Evolutionary conservation across 2,797 vertebrate genomes (phyloP).

Genomic region (Discoglossus pictus): DNA sequence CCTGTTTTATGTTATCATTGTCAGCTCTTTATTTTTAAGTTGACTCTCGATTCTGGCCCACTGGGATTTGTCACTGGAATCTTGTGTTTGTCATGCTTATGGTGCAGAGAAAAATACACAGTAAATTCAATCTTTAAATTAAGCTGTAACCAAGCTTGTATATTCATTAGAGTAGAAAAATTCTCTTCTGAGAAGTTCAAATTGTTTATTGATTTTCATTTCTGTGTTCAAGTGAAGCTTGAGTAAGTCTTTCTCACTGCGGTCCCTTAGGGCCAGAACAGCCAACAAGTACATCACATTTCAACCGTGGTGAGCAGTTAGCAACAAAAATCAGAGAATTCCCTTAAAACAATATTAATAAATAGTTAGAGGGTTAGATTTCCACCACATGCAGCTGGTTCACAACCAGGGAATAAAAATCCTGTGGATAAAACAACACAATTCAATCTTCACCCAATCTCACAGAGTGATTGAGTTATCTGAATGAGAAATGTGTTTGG

Average conservation of each 20-base stretch:
- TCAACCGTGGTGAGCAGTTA: constrained; percentile 66
- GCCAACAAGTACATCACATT: constrained; percentile 75
- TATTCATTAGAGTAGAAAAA: constrained; percentile 97
- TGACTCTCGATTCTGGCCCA: constrained; percentile 55
- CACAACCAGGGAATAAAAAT: constrained; percentile 56
- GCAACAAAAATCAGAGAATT: constrained; percentile 68
- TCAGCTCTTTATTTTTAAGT: constrained; percentile 51
- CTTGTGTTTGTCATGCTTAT: constrained; percentile 73
- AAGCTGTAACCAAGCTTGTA: constrained; percentile 91
- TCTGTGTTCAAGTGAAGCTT: constrained; percentile 89
- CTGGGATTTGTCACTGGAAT: constrained; percentile 64
- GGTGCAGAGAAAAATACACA: constrained; percentile 70
- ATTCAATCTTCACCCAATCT: constrained; percentile 43
- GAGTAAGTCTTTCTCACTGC: constrained; percentile 88
- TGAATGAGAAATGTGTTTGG: constrained; percentile 51
- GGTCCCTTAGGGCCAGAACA: constrained; percentile 74
- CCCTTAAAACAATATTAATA: constrained; percentile 74
- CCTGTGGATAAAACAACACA: constrained; percentile 52
- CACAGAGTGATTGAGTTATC: constrained; percentile 40
- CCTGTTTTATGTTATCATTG: constrained; percentile 25
- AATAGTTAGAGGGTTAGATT: constrained; percentile 64
- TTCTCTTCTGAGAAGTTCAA: constrained; percentile 97
- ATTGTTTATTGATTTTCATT: constrained; percentile 99
- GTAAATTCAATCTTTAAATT: constrained; percentile 79
- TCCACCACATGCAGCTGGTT: constrained; percentile 63